phyloP scores from a whole-genome alignment of 2,888 invertebrate species.

The Cantharis lateralis region DNA sequence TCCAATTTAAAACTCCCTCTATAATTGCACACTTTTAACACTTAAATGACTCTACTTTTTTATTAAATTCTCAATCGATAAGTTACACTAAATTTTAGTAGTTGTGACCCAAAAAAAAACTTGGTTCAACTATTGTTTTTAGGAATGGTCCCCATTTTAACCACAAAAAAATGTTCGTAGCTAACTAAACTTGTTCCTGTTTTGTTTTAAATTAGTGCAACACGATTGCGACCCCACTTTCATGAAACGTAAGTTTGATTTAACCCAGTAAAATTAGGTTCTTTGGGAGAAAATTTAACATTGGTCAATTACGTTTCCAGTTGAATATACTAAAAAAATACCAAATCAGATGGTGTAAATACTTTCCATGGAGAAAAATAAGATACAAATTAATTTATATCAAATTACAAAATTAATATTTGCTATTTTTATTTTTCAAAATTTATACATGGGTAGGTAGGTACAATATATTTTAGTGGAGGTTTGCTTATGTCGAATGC shows the following conservation, averaged over 20 bases:
- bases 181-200: background rate
- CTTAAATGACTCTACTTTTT: background rate
- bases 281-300: background rate
- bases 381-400: background rate
- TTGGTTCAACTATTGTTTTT: background rate
- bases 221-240: background rate
- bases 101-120: background rate
- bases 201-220: background rate
- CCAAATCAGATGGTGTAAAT: background rate
- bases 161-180: background rate
- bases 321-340: background rate
- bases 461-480: too few species aligned
- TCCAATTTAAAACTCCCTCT: constrained; percentile 5
- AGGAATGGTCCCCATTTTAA: background rate
- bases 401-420: too few species aligned
- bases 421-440: too few species aligned
- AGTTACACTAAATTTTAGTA: background rate
- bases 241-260: background rate
- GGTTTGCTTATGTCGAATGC: background rate
- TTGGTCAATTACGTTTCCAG: too few species aligned
- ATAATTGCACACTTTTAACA: background rate
- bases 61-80: background rate
- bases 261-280: background rate
- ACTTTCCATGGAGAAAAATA: background rate
- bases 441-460: too few species aligned